Percentiles rank a stretch among this genome's conserved stretches.
phyloP scores from a whole-genome alignment of 2,113 vertebrate genomes.

The Corythornis vintsioides region DNA sequence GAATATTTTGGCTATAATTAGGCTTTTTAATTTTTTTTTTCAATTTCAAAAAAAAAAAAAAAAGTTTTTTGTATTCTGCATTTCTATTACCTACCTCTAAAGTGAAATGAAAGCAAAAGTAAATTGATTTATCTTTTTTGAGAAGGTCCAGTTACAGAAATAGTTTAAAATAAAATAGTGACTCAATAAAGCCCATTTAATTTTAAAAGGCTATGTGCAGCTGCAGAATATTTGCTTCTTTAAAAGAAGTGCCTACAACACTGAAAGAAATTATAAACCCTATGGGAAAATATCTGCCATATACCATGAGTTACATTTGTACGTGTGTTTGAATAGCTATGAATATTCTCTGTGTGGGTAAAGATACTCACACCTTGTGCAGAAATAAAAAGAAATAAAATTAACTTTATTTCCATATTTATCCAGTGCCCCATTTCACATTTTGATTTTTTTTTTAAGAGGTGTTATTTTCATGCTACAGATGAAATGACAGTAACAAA shows the following conservation, averaged over 20 bases:
- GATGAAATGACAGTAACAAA: neutral
- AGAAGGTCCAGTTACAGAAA: neutral
- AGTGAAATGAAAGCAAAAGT: neutral
- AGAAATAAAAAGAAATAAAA: neutral
- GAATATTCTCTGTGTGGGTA: neutral
- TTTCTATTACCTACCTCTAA: neutral
- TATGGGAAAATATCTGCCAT: constrained; percentile 1
- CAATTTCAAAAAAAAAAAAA: neutral
- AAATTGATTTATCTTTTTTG: neutral
- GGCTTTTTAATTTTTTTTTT: neutral
- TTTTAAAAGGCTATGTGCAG: neutral
- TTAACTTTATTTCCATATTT: neutral
- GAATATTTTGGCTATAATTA: neutral
- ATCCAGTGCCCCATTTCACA: neutral
- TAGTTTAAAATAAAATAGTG: neutral
- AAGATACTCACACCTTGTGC: neutral
- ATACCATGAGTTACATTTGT: neutral
- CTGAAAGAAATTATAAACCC: neutral
- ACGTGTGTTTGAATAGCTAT: neutral
- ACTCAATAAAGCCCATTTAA: constrained; percentile 1
- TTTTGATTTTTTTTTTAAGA: neutral
- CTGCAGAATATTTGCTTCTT: neutral
- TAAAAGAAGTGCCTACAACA: neutral
- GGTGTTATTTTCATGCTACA: neutral
- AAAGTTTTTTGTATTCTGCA: neutral